phyloP scores from a whole-genome alignment of 1,140 invertebrate genomes.

The Antheraea mylitta region DNA sequence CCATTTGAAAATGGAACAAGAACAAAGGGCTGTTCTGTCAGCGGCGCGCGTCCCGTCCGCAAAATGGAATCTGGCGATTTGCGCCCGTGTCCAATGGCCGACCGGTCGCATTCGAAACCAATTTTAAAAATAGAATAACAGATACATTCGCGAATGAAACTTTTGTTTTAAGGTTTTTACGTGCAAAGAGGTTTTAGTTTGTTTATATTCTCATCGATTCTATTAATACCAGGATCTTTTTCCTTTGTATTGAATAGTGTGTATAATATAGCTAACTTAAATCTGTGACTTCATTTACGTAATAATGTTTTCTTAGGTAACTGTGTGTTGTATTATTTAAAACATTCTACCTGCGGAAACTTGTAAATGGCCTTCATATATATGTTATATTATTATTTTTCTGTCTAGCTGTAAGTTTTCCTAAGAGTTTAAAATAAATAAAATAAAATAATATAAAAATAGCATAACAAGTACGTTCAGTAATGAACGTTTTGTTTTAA shows the following conservation, averaged over 20 bases:
- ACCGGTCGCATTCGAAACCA: conserved; percentile 29
- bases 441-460: too few relatives aligned
- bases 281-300: too few relatives aligned
- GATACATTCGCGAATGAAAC: conserved; percentile 13
- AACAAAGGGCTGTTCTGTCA: conserved; percentile 64
- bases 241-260: too few relatives aligned
- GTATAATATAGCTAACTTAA: too few relatives aligned
- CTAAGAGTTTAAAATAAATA: too few relatives aligned
- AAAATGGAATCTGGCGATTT: conserved; percentile 54
- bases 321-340: too few relatives aligned
- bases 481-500: neutral
- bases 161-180: neutral
- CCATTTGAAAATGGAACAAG: conserved; percentile 52
- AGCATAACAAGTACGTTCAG: conserved; percentile 20
- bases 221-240: too few relatives aligned
- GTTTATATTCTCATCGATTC: neutral
- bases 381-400: too few relatives aligned
- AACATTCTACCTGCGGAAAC: too few relatives aligned
- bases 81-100: conserved; percentile 40
- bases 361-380: too few relatives aligned
- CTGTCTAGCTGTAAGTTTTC: too few relatives aligned
- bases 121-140: conserved; percentile 31
- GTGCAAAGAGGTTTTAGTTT: conserved; percentile 8
- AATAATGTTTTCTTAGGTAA: too few relatives aligned
- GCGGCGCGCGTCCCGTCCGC: conserved; percentile 51